Percentiles rank a stretch among this genome's conserved stretches.
These are phyloP conservation scores for Meta bourneti DNA, from an alignment of 2,888 invertebrate species.

Conservation along the genomic window DNA sequence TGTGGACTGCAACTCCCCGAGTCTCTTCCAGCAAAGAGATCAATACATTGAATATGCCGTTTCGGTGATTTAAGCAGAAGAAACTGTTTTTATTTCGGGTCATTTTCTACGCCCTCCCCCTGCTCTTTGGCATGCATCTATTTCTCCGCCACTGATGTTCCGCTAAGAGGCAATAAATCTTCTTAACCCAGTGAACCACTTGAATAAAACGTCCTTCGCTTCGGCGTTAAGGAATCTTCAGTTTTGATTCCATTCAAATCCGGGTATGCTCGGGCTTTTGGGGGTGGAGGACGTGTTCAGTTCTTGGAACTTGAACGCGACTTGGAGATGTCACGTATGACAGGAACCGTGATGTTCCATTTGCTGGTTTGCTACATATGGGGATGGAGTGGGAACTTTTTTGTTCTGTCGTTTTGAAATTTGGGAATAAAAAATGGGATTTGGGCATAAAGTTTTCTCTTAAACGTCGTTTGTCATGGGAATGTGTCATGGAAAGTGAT, in stretches of 20 bases:
- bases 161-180: constrained; percentile 71
- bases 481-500: background rate
- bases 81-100: constrained; percentile 72
- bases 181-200: constrained; percentile 74
- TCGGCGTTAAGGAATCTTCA: constrained; percentile 48
- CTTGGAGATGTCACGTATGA: constrained; percentile 66
- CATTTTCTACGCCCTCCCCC: constrained; percentile 24
- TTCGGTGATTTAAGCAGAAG: constrained; percentile 73
- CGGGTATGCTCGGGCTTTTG: constrained; percentile 19
- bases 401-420: background rate
- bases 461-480: background rate
- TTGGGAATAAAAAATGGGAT: background rate
- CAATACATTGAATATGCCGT: constrained; percentile 65
- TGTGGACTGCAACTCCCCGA: constrained; percentile 50
- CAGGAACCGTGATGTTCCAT: constrained; percentile 35
- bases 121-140: constrained; percentile 69
- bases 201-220: constrained; percentile 72
- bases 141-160: constrained; percentile 65
- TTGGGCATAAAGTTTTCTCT: constrained; percentile 4
- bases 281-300: constrained; percentile 24
- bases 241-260: constrained; percentile 63
- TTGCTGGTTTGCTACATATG: background rate
- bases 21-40: constrained; percentile 21
- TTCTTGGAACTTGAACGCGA: constrained; percentile 25
- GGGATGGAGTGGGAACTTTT: background rate